These are phyloP conservation scores for Xestia sexstrigata DNA, from an alignment of 2,888 invertebrate genomes.

Conservation along the genomic window DNA sequence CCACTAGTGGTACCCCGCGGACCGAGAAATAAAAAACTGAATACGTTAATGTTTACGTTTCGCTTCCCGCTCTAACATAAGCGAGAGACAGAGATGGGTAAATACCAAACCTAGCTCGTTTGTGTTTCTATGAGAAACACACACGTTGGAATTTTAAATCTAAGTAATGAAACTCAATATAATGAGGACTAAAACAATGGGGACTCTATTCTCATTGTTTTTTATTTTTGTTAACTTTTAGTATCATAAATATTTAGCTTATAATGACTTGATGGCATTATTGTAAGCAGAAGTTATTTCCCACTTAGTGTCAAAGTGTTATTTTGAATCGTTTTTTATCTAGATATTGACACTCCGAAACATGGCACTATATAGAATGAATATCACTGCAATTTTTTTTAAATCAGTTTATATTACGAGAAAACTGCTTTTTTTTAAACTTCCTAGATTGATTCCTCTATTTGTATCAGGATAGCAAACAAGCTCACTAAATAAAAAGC, in stretches of 20 bases:
- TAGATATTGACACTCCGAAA: background rate
- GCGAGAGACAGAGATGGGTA: conserved; percentile 26
- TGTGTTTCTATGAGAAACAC: background rate
- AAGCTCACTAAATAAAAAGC: conserved; percentile 40
- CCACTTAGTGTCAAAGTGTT: conserved; percentile 3
- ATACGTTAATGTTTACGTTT: conserved; percentile 49
- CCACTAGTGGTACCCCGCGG: background rate
- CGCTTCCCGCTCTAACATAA: conserved; percentile 40
- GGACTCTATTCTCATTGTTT: background rate
- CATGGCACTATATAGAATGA: background rate
- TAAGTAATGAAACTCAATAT: background rate
- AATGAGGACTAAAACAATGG: conserved; percentile 7
- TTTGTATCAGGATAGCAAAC: conserved; percentile 16
- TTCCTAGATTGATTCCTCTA: background rate
- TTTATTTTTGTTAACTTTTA: background rate
- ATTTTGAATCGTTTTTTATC: conserved; percentile 15
- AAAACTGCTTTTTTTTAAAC: background rate
- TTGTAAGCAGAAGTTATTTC: background rate
- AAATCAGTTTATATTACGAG: background rate
- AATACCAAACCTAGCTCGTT: conserved; percentile 25
- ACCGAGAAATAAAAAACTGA: conserved; percentile 51
- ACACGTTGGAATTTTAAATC: conserved; percentile 9
- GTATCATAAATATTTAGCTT: background rate
- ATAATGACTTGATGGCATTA: background rate
- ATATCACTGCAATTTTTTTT: background rate